Base-by-base conservation (phyloP, 2,888 invertebrate species). In the Sepioteuthis lessoniana region DNA sequence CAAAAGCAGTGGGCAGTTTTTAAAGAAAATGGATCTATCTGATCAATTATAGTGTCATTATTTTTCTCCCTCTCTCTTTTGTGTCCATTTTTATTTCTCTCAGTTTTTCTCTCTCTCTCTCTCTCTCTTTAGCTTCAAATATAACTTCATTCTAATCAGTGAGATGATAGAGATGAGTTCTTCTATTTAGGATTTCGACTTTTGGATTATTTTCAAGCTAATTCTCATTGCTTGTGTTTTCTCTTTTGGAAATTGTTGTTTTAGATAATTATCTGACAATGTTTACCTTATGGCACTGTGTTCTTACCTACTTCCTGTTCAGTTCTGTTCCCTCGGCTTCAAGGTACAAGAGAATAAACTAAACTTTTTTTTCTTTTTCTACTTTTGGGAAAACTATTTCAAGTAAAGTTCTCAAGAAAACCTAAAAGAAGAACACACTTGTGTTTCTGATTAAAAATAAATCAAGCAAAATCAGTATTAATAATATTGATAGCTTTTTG, bases 171-270 rank as follows among this genome's bases (percentile, higher is more conserved):
- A 76, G 76, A 76, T n/a, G n/a, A 16, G 76, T n/a, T 76, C 76
- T 76, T 76, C 76, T 76, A n/a, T 76, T 76, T 76, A 76, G 76
- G 76, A 76, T 76, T 76, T 76, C 13, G 35, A 76, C 76, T 76
- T 76, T 76, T 76, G 76, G 76, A 76, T 76, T 76, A 76, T 76
- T 76, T 76, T 76, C 76, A 76, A 76, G 76, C 76, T 35, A 55
- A 55, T 55, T 55, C 55, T 55, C 55, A 25, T 4, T 55, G 55
- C 55, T 55, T n/a, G n/a, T 76, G n/a, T 76, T 76, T 35, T 76
- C 76, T 76, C 76, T 76, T 76, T 76, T 76, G 76, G n/a, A 76
- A 76, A 76, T 76, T 76, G 76, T 76, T 76, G 76, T 76, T 76
- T n/a, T n/a, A 16, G 76, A 76, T 76, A 76, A 76, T 76, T 76